A percentile compares a stretch with the other conserved stretches of the same genome.
Conservation (phyloP, 2,888 invertebrate species). For the Phengaris arion region DNA sequence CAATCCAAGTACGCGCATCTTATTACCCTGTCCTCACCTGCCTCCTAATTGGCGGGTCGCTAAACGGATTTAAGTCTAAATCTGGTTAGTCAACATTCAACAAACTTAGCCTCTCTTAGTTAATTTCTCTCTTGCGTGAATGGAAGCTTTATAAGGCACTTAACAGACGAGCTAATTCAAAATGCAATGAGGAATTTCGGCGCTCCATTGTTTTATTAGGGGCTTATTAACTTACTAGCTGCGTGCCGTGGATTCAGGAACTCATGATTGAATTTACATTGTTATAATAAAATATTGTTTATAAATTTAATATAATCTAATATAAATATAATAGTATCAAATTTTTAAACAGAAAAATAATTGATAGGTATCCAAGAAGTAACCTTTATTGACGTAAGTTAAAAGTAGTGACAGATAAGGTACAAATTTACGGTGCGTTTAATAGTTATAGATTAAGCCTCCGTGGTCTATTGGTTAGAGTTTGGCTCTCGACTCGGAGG, state of each 20-base stretch:
- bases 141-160: slow-evolving; percentile 38
- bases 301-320: no score
- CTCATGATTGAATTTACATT: neutral
- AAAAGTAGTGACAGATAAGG: no score
- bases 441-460: no score
- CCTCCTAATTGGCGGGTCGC: slow-evolving; percentile 60
- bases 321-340: no score
- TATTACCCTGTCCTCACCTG: slow-evolving; percentile 65
- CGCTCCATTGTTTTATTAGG: slow-evolving; percentile 19
- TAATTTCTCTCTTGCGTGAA: slow-evolving; percentile 47
- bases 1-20: slow-evolving; percentile 30
- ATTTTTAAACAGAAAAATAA: no score
- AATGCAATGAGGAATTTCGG: slow-evolving; percentile 28
- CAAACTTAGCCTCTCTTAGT: slow-evolving; percentile 66
- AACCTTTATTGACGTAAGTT: no score
- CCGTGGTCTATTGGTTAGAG: no score
- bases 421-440: no score
- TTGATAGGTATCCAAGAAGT: no score
- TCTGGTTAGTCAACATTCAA: slow-evolving; percentile 69
- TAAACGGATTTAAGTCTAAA: slow-evolving; percentile 71
- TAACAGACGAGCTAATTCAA: slow-evolving; percentile 26
- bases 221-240: slow-evolving; percentile 16
- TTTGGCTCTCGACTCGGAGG: no score
- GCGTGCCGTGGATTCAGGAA: slow-evolving; percentile 1
- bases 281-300: neutral